Base-by-base conservation (phyloP, 2,797 vertebrate genomes). In the Acanthurus tractus region DNA sequence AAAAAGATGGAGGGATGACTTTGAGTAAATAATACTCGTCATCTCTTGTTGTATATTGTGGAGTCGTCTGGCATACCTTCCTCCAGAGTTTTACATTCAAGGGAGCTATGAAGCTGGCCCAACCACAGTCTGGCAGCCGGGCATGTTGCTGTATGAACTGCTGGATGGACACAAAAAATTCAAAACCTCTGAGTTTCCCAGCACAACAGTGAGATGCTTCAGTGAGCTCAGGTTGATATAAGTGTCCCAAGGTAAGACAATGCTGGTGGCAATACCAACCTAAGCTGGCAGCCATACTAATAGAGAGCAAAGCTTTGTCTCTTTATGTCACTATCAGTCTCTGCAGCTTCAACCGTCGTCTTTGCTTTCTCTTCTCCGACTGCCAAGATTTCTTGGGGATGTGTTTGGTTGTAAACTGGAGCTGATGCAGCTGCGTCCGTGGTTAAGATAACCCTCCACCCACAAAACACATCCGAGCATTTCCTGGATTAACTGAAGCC, bases 111-210 rank as follows among this genome's bases (percentile, higher is more conserved):
- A 36, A 15, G 72, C 72, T 0, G 15, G 23, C 29, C 78, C 67
- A 4, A 67, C 73, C 55, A 72, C 73, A 12, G 78, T 72, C 36
- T 81, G 73, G 67, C 73, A 81, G 25, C 15, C 71, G 34, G 73
- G 67, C 0, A 23, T 20, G 2, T 5, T 68, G 13, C 61, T 63
- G 0, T 59, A 22, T 50, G 44, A 63, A 13, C 1, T 70, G 44
- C 7, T 56, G n/a, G 6, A 56, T 20, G 57, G 52, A 36, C 7
- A 11, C 38, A 7, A 5, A 11, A 18, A 38, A 3, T 69, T 76
- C 29, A 22, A 4, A 29, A 76, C 57, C 7, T 0, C 3, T 14
- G 14, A 0, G 5, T 3, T 1, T 62, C 55, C 25, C 25, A 29
- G 25, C 25, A 29, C 25, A 29, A 13, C 1, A n/a, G 1, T 12